Evolutionary conservation across 2,888 invertebrate species (phyloP).

Genomic region (Oconnorella tubifera): DNA sequence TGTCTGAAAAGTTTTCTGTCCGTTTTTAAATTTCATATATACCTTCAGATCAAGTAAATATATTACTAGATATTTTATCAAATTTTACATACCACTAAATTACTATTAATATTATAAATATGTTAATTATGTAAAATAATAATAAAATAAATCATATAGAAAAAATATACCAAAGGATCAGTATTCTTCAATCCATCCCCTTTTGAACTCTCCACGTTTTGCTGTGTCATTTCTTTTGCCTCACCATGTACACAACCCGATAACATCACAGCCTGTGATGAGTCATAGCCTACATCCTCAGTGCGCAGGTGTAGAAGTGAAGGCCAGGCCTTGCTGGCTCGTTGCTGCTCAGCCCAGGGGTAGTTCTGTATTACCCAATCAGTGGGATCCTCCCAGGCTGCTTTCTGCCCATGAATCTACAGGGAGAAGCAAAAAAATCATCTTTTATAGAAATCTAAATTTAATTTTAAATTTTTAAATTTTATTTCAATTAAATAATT

Average conservation of each 20-base stretch:
- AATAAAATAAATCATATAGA: too few relatives aligned
- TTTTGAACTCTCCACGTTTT: not conserved
- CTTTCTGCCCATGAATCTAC: slow-evolving; percentile 62
- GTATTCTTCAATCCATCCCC: slow-evolving; percentile 57
- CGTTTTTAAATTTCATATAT: too few relatives aligned
- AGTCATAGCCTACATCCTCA: slow-evolving; percentile 88
- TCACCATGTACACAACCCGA: not conserved
- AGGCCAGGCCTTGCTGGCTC: slow-evolving; percentile 44
- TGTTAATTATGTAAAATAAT: too few relatives aligned
- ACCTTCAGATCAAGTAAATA: too few relatives aligned
- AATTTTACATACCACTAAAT: too few relatives aligned
- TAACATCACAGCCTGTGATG: slow-evolving; percentile 30
- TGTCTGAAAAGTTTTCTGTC: too few relatives aligned
- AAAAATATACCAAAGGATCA: slow-evolving; percentile 75
- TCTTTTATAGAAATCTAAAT: too few relatives aligned
- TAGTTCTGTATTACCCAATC: slow-evolving; percentile 87
- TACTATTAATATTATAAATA: too few relatives aligned
- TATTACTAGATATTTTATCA: too few relatives aligned
- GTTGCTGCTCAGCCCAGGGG: slow-evolving; percentile 71
- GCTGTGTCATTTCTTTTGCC: slow-evolving; percentile 11
- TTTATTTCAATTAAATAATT: too few relatives aligned
- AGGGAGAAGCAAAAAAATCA: not conserved
- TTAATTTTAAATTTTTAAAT: too few relatives aligned
- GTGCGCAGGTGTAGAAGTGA: slow-evolving; percentile 68
- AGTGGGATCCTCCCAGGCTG: slow-evolving; percentile 90